Evolutionary conservation across 2,113 vertebrate genomes (phyloP).

Genomic region (Centropus bengalensis): DNA sequence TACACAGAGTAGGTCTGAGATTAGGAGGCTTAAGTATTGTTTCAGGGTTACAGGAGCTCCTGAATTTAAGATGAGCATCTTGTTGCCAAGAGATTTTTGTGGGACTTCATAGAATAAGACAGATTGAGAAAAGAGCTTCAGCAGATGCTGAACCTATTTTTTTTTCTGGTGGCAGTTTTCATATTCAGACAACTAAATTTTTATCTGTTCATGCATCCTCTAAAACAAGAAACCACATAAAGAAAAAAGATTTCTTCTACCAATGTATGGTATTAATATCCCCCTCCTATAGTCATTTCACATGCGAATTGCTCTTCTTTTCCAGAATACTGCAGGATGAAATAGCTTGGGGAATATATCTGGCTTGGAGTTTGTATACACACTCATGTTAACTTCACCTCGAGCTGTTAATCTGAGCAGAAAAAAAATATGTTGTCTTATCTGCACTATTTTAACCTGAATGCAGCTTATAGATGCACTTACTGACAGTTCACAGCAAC

Average conservation of each 20-base stretch:
- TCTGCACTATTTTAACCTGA: neutral
- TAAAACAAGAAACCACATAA: neutral
- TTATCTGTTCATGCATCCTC: neutral
- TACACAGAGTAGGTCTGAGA: neutral
- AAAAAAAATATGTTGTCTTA: neutral
- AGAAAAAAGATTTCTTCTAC: neutral
- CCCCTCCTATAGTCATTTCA: neutral
- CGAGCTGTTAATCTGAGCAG: neutral
- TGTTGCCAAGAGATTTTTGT: neutral
- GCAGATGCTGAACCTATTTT: neutral
- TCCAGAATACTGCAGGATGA: neutral
- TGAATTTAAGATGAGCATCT: neutral
- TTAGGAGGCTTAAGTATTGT: neutral
- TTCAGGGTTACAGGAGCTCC: neutral
- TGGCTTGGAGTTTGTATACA: neutral
- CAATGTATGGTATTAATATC: neutral
- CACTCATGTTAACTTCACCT: neutral
- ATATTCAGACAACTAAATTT: neutral
- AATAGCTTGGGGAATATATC: neutral
- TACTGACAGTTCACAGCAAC: neutral
- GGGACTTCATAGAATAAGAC: neutral
- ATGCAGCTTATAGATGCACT: neutral
- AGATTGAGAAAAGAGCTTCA: neutral
- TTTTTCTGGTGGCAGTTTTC: neutral
- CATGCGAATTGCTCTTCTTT: neutral